phyloP scores from a whole-genome alignment of 53 echinoderm and acorn worm genomes.

The Holothuria leucospilota region DNA sequence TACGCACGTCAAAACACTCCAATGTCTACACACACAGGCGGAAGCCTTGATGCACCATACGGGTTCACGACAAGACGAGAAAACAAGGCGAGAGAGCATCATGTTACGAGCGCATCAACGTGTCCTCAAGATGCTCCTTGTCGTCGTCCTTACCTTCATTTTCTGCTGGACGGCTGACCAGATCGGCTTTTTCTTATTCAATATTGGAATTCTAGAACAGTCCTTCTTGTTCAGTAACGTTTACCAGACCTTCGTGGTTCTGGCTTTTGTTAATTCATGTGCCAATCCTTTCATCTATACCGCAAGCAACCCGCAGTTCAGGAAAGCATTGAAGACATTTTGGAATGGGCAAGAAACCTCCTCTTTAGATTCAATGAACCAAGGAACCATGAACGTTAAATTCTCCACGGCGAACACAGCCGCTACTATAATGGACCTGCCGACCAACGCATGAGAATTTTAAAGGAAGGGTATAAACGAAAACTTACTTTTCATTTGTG shows the following conservation, averaged over 20 bases:
- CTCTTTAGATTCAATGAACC: background rate
- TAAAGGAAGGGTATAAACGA: too few species aligned
- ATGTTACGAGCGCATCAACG: conserved; percentile 68
- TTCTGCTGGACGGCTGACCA: conserved; percentile 80
- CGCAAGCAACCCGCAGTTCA: conserved; percentile 64
- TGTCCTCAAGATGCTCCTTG: conserved; percentile 72
- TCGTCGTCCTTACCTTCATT: conserved; percentile 74
- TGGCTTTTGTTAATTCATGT: conserved; percentile 76
- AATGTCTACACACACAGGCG: conserved; percentile 63
- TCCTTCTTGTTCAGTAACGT: conserved; percentile 58
- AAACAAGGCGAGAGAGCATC: conserved; percentile 56
- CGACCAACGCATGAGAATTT: background rate
- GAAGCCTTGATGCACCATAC: conserved; percentile 33
- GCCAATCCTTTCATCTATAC: conserved; percentile 84
- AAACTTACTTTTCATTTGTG: too few species aligned
- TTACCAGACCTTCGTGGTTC: conserved; percentile 66
- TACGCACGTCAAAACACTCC: conserved; percentile 61
- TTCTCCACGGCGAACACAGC: conserved; percentile 10
- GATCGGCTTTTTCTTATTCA: conserved; percentile 59
- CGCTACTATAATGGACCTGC: background rate
- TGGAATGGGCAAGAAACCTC: background rate
- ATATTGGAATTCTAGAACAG: conserved; percentile 39
- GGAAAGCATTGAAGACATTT: conserved; percentile 57
- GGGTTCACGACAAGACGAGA: background rate
- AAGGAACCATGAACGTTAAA: background rate